Conservation (phyloP, 2,797 vertebrate species). For the Oreortyx pictus region DNA sequence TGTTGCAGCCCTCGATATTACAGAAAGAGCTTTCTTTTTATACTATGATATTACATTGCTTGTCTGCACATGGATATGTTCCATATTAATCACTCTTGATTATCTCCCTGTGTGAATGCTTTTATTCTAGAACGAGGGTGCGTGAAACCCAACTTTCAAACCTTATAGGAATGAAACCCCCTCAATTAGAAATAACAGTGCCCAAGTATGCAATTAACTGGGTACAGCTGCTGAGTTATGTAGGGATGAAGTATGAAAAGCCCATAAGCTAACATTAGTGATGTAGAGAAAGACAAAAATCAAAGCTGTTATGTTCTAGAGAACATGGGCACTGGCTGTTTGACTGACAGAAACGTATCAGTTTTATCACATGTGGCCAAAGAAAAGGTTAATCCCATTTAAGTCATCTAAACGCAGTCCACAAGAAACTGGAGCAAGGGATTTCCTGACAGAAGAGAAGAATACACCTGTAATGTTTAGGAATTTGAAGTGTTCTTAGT, state of each 20-base stretch:
- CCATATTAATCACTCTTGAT: not conserved
- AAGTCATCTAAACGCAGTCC: not conserved
- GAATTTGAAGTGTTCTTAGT: not conserved
- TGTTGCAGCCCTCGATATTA: not conserved
- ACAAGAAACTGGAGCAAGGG: not conserved
- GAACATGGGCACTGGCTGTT: not conserved
- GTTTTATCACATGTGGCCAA: not conserved
- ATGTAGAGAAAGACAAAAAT: not conserved
- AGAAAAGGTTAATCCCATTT: not conserved
- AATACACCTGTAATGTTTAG: not conserved
- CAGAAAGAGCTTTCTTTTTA: not conserved
- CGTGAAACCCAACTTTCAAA: constrained; percentile 2
- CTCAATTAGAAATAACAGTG: not conserved
- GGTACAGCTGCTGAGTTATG: not conserved
- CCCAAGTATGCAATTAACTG: not conserved
- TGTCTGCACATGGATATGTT: not conserved
- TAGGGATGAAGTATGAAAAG: not conserved
- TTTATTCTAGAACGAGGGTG: not conserved
- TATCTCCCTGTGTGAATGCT: not conserved
- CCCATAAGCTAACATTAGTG: not conserved
- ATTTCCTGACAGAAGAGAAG: not conserved
- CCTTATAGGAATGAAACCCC: not conserved
- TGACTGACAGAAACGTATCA: not conserved
- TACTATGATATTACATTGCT: not conserved
- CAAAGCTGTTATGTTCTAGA: not conserved